phyloP scores from a whole-genome alignment of 2,888 invertebrate species.

The Scaptomyza flava region DNA sequence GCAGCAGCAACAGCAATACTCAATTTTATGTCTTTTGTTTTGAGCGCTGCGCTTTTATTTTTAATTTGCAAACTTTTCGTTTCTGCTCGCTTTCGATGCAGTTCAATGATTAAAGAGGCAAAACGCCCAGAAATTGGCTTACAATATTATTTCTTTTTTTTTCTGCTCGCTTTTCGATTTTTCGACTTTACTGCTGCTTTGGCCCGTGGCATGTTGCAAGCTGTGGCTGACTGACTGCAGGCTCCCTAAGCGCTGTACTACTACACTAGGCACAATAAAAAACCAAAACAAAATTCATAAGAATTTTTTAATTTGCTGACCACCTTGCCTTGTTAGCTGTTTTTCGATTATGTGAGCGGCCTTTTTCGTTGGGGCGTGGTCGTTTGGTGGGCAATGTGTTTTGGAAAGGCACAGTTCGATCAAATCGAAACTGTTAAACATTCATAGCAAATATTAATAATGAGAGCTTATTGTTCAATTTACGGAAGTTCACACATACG shows the following conservation, averaged over 20 bases:
- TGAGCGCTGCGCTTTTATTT: conserved; percentile 61
- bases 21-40: conserved; percentile 73
- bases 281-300: conserved; percentile 45
- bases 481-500: conserved; percentile 61
- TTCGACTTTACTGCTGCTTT: conserved; percentile 8
- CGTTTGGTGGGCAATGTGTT: conserved; percentile 22
- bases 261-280: conserved; percentile 23
- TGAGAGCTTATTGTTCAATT: conserved; percentile 70
- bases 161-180: conserved; percentile 49
- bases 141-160: conserved; percentile 44
- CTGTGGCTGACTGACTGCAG: conserved; percentile 29
- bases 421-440: conserved; percentile 58
- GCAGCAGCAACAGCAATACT: conserved; percentile 32
- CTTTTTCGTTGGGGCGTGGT: conserved; percentile 53
- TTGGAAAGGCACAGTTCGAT: conserved; percentile 69
- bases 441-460: conserved; percentile 65
- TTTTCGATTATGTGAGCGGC: conserved; percentile 32
- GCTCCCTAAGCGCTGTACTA: conserved; percentile 54
- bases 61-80: conserved; percentile 76
- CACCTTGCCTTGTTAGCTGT: conserved; percentile 32
- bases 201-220: conserved; percentile 74
- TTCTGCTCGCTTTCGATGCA: conserved; percentile 70
- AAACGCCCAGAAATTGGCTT: conserved; percentile 78
- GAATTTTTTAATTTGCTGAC: conserved; percentile 74
- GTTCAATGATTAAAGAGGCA: conserved; percentile 79